These are phyloP conservation scores for Phoeniculus purpureus DNA, from an alignment of 2,797 vertebrate genomes.

Conservation along the genomic window DNA sequence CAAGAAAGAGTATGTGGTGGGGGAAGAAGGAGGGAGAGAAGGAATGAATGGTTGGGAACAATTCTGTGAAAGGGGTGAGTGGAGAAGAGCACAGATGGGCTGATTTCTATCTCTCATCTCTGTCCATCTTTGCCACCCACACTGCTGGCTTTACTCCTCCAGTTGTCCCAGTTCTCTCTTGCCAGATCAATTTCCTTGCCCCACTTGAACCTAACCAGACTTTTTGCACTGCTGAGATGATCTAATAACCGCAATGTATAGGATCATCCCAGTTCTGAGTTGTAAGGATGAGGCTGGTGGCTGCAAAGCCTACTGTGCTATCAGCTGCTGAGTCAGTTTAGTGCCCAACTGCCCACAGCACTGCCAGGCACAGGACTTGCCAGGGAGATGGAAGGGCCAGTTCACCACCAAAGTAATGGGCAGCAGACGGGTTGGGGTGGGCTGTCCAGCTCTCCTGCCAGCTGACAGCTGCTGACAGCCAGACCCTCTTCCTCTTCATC, in stretches of 20 bases:
- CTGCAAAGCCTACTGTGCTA: background rate
- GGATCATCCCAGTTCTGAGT: background rate
- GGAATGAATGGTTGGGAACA: background rate
- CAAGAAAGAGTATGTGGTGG: background rate
- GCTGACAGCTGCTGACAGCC: constrained; percentile 23
- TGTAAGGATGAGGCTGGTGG: background rate
- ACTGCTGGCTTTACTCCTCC: rapidly evolving
- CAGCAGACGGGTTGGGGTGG: background rate
- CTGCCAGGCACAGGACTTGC: background rate
- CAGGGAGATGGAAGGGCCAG: background rate
- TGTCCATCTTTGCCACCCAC: background rate
- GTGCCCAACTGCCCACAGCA: background rate
- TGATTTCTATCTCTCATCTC: background rate
- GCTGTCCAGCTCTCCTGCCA: background rate
- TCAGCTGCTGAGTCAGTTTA: background rate
- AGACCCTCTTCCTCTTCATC: background rate
- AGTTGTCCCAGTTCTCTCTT: background rate
- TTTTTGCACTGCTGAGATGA: background rate
- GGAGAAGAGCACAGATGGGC: background rate
- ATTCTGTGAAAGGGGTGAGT: background rate
- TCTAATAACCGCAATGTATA: background rate
- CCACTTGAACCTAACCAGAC: background rate
- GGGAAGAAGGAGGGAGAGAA: constrained; percentile 9
- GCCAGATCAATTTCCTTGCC: background rate
- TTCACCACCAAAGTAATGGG: background rate